phyloP scores from a whole-genome alignment of 2,797 vertebrate species.

The Onychomys leucogaster region DNA sequence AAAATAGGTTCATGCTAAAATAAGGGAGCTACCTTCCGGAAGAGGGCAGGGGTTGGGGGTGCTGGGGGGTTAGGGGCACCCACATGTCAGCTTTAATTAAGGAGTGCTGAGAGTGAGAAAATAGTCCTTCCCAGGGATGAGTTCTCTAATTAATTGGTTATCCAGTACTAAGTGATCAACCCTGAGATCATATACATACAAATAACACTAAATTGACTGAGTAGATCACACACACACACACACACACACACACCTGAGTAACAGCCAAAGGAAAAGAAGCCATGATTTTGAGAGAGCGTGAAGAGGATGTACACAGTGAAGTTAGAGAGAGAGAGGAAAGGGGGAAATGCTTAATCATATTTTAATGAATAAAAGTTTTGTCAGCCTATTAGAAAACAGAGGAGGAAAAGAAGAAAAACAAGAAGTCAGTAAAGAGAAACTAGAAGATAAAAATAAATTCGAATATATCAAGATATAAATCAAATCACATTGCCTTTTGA shows the following conservation, averaged over 20 bases:
- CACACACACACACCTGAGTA: not conserved
- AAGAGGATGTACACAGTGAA: too few relatives aligned
- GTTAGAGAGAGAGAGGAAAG: not conserved
- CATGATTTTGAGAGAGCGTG: not conserved
- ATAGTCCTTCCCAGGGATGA: not conserved
- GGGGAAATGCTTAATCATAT: not conserved
- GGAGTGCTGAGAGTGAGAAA: not conserved
- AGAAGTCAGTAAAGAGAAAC: slow-evolving; percentile 39
- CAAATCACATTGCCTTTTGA: slow-evolving; percentile 51
- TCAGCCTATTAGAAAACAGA: not conserved
- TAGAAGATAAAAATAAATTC: slow-evolving; percentile 40
- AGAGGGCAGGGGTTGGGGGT: not conserved
- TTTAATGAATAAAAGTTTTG: not conserved
- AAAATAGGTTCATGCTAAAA: not conserved
- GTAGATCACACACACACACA: not conserved
- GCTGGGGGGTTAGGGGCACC: too few relatives aligned
- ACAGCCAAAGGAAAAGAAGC: not conserved
- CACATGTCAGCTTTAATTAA: not conserved
- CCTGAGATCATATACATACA: not conserved
- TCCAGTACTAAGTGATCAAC: not conserved
- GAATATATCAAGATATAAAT: slow-evolving; percentile 33
- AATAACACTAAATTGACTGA: not conserved
- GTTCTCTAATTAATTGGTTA: not conserved
- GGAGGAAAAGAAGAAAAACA: not conserved
- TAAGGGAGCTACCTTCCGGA: not conserved